Evolutionary conservation across 1,140 invertebrate genomes (phyloP).

Genomic region (Teleopsis dalmanni): DNA sequence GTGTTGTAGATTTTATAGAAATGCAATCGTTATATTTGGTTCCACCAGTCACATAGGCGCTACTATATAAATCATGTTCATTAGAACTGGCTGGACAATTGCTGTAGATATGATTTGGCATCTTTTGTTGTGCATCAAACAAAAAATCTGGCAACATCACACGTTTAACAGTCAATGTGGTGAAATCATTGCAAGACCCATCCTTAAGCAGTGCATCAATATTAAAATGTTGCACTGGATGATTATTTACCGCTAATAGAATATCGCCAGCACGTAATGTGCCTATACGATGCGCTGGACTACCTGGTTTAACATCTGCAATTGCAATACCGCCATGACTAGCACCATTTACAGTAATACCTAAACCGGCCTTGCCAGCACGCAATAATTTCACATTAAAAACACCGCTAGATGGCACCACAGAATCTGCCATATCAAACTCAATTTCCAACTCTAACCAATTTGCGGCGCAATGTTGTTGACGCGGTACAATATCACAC

Average conservation of each 20-base stretch:
- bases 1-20: slow-evolving; percentile 37
- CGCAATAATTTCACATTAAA: slow-evolving; percentile 85
- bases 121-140: slow-evolving; percentile 23
- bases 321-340: slow-evolving; percentile 57
- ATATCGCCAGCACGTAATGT: slow-evolving; percentile 79
- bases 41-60: slow-evolving; percentile 31
- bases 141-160: slow-evolving; percentile 40
- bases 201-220: slow-evolving; percentile 41
- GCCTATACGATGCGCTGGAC: slow-evolving; percentile 81
- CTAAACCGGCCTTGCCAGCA: slow-evolving; percentile 63
- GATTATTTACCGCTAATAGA: slow-evolving; percentile 78
- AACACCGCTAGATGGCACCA: slow-evolving; percentile 80
- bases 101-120: slow-evolving; percentile 37
- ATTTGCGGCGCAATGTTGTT: slow-evolving; percentile 18
- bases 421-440: slow-evolving; percentile 88
- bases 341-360: slow-evolving; percentile 73
- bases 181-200: slow-evolving; percentile 21
- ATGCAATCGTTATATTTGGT: slow-evolving; percentile 31
- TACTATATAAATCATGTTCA: slow-evolving; percentile 33
- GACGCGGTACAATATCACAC: slow-evolving; percentile 22
- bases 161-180: slow-evolving; percentile 40
- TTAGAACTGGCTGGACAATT: slow-evolving; percentile 23
- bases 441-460: slow-evolving; percentile 66
- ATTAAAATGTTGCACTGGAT: slow-evolving; percentile 63
- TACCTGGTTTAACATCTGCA: slow-evolving; percentile 79